Conservation (phyloP, 2,888 invertebrate species). For the Meghimatium bilineatum region DNA sequence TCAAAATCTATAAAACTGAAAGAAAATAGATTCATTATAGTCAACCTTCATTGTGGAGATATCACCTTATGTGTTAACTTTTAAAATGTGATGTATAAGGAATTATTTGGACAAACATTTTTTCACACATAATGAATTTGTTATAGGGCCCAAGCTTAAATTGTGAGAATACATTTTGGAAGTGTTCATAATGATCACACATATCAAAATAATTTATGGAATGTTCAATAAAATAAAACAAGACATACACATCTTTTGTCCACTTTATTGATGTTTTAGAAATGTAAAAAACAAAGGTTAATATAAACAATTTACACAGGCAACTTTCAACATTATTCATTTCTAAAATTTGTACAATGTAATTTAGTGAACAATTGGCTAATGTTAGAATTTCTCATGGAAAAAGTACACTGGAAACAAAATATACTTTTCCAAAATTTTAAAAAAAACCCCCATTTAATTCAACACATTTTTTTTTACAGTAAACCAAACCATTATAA, state of each 20-base stretch:
- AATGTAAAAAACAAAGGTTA: not conserved
- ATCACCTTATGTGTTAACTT: no score
- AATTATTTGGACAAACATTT: no score
- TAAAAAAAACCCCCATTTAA: not conserved
- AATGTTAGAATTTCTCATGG: not conserved
- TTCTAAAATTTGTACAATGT: not conserved
- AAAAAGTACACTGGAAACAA: not conserved
- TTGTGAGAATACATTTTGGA: no score
- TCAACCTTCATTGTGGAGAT: no score
- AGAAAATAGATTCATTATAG: no score
- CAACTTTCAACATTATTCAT: not conserved
- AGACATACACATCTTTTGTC: not conserved
- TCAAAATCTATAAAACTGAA: no score
- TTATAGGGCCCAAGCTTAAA: no score
- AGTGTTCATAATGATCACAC: no score
- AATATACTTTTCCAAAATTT: not conserved
- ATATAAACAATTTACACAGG: not conserved
- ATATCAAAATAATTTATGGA: no score
- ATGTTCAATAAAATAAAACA: not conserved
- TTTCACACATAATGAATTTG: no score
- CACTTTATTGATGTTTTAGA: not conserved
- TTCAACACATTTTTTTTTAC: no score
- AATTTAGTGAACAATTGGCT: not conserved
- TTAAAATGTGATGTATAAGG: no score
- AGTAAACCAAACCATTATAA: not conserved